phyloP scores from a whole-genome alignment of 2,113 vertebrate species.

The Arvicanthis niloticus region DNA sequence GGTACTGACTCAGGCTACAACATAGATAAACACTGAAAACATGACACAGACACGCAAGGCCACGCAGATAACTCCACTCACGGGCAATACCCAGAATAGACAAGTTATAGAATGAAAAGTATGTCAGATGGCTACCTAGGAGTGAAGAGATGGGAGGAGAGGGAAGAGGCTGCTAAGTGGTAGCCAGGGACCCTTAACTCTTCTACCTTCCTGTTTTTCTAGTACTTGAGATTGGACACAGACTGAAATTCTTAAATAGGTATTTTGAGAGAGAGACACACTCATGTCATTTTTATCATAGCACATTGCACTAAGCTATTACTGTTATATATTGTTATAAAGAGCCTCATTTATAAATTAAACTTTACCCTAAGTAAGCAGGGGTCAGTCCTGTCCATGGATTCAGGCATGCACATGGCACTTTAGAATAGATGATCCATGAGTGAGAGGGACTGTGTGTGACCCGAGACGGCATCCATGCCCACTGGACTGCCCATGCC shows the following conservation, averaged over 20 bases:
- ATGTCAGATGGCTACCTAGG: neutral
- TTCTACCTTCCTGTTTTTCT: neutral
- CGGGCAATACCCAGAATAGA: neutral
- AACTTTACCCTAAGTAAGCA: neutral
- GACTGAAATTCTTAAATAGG: neutral
- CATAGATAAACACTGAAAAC: neutral
- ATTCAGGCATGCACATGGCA: neutral
- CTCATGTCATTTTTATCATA: neutral
- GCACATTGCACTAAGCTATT: neutral
- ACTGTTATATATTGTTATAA: neutral
- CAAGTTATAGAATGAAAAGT: neutral
- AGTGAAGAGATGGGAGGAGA: neutral
- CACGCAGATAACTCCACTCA: neutral
- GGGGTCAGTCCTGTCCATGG: neutral
- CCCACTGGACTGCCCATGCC: neutral
- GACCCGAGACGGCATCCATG: neutral
- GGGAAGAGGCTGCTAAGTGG: fast-evolving
- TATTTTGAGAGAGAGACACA: neutral
- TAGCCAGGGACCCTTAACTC: no score
- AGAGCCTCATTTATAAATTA: neutral
- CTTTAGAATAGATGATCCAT: neutral
- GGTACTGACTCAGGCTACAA: neutral
- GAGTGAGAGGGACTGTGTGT: neutral
- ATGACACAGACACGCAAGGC: neutral
- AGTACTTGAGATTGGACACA: neutral